A percentile compares a stretch with the other conserved stretches of the same genome.
phyloP scores from a whole-genome alignment of 2,113 vertebrate genomes.

The Pelodiscus sinensis region DNA sequence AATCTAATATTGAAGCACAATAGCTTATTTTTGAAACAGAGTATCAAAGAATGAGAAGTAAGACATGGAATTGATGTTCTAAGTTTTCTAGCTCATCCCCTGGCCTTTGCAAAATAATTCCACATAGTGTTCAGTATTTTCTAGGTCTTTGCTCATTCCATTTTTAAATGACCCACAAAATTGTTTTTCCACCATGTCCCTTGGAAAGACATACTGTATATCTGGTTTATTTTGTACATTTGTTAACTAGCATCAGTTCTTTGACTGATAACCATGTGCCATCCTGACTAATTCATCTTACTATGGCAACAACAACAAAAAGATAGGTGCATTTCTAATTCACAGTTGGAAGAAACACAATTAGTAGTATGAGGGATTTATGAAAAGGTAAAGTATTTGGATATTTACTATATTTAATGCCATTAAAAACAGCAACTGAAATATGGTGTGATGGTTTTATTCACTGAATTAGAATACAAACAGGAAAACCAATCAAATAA shows the following conservation, averaged over 20 bases:
- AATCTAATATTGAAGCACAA: background rate
- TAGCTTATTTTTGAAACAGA: background rate
- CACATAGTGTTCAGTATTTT: background rate
- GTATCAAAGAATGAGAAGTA: background rate
- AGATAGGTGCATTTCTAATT: background rate
- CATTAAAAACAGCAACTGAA: background rate
- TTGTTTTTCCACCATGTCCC: background rate
- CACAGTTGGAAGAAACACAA: background rate
- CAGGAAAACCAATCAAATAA: background rate
- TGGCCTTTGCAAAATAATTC: background rate
- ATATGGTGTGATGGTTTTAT: conserved; percentile 24
- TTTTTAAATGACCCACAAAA: background rate
- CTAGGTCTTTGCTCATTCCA: background rate
- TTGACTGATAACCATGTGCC: background rate
- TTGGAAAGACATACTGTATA: background rate
- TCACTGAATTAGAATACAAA: background rate
- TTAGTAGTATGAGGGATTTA: background rate
- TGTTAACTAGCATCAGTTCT: background rate
- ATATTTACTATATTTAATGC: background rate
- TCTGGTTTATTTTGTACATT: background rate
- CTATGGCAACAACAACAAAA: background rate
- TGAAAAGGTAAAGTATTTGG: background rate
- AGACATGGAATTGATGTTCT: background rate
- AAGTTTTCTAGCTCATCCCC: background rate
- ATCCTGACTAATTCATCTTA: background rate